Percentiles rank a stretch among this genome's conserved stretches.
These are phyloP conservation scores for Adela reaumurella DNA, from an alignment of 2,888 invertebrate species.

Conservation along the genomic window DNA sequence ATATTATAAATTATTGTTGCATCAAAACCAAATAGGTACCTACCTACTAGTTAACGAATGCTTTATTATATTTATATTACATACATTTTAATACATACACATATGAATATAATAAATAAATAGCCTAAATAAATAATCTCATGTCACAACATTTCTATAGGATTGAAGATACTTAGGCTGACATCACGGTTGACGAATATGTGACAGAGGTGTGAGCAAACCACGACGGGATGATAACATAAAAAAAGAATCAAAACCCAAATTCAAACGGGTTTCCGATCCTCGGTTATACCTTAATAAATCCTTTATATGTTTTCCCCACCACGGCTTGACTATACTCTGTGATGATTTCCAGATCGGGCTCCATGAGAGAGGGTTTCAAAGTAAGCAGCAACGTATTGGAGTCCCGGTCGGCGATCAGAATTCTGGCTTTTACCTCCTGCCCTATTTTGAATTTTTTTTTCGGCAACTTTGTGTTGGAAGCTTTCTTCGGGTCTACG, in stretches of 20 bases:
- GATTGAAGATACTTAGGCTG: too few relatives aligned
- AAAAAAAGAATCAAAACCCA: neutral
- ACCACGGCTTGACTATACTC: constrained; percentile 44
- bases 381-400: constrained; percentile 59
- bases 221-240: too few relatives aligned
- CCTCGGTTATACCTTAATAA: constrained; percentile 40
- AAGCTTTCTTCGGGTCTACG: constrained; percentile 30
- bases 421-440: constrained; percentile 56
- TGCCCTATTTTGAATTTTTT: constrained; percentile 56
- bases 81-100: too few relatives aligned
- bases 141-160: too few relatives aligned
- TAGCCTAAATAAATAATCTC: too few relatives aligned
- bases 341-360: constrained; percentile 46
- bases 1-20: too few relatives aligned
- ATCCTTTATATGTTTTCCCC: constrained; percentile 53
- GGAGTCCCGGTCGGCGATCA: constrained; percentile 38
- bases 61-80: too few relatives aligned
- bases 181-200: too few relatives aligned
- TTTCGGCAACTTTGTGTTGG: constrained; percentile 36
- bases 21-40: too few relatives aligned
- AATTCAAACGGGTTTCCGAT: neutral
- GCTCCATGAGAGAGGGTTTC: constrained; percentile 61
- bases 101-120: too few relatives aligned
- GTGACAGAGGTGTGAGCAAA: too few relatives aligned
- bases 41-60: too few relatives aligned